Evolutionary conservation across 2,113 vertebrate species (phyloP).

Genomic region (Anarrhichthys ocellatus): DNA sequence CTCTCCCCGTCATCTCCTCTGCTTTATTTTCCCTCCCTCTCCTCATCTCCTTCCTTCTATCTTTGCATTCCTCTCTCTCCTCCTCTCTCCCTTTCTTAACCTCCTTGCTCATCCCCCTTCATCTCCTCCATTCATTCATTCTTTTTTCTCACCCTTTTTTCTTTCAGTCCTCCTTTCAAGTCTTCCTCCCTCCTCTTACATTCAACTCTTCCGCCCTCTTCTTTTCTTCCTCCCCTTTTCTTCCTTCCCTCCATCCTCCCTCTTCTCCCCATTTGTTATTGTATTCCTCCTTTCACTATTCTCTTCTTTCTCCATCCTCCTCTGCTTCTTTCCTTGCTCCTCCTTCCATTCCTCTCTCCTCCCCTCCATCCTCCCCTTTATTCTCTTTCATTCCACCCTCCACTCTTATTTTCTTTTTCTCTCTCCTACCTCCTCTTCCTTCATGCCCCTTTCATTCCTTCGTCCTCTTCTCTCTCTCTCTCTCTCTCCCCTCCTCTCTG

Average conservation of each 20-base stretch:
- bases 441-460: constrained; percentile 18
- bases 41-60: not conserved
- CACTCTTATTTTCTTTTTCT: constrained; percentile 52
- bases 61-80: not conserved
- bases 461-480: no score
- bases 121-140: not conserved
- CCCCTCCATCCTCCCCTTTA: no score
- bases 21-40: not conserved
- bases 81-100: not conserved
- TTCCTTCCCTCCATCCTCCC: not conserved
- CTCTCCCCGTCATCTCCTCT: not conserved
- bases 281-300: no score
- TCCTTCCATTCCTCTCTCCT: constrained; percentile 52
- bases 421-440: not conserved
- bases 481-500: not conserved
- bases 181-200: not conserved
- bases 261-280: no score
- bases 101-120: not conserved
- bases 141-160: not conserved
- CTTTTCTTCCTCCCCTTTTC: not conserved
- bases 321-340: not conserved
- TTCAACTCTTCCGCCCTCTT: no score
- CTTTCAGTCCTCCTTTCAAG: not conserved
- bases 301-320: no score
- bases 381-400: constrained; percentile 61